These are phyloP conservation scores for Prinia subflava DNA, from an alignment of 2,113 vertebrate species.

Conservation along the genomic window DNA sequence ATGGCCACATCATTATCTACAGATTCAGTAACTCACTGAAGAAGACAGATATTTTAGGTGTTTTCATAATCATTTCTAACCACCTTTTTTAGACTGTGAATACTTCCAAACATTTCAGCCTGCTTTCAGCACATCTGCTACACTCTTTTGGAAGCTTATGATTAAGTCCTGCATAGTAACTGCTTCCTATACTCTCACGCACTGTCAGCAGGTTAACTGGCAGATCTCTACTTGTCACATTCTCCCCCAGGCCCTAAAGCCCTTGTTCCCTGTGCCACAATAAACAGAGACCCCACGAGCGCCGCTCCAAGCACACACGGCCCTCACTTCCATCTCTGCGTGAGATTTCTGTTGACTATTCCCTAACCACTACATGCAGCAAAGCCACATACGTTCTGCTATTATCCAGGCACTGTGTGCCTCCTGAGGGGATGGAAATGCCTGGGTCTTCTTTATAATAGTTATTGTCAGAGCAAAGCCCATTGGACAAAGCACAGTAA, in stretches of 20 bases:
- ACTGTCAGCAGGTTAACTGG: neutral
- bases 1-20: neutral
- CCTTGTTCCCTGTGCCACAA: neutral
- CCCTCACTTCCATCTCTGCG: neutral
- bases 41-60: neutral
- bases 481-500: conserved; percentile 32
- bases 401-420: neutral
- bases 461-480: conserved; percentile 16
- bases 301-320: rapidly evolving
- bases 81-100: neutral
- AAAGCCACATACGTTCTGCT: neutral
- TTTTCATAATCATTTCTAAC: neutral
- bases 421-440: conserved; percentile 7
- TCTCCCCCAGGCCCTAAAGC: neutral
- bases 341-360: neutral
- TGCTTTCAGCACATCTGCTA: neutral
- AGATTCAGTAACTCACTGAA: neutral
- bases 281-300: neutral
- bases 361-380: neutral
- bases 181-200: neutral
- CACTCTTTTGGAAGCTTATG: neutral
- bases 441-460: conserved; percentile 4
- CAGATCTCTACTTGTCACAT: neutral
- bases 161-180: neutral
- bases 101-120: neutral